A percentile compares a stretch with the other conserved stretches of the same genome.
Conservation (phyloP, 2,888 invertebrate genomes). For the Volucella zonaria region DNA sequence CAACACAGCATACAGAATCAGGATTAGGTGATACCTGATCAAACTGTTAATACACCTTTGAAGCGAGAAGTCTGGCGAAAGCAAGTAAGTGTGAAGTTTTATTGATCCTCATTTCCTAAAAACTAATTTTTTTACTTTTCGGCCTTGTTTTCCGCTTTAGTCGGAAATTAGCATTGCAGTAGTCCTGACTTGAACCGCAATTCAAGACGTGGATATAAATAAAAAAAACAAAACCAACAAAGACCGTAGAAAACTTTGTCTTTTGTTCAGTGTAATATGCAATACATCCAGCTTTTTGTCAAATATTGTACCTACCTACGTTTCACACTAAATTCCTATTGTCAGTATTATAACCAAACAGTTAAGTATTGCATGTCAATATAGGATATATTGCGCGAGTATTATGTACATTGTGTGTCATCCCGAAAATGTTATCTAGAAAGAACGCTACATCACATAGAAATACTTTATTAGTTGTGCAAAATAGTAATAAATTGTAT, state of each 20-base stretch:
- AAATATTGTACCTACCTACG: slow-evolving; percentile 2
- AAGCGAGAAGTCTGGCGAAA: no score
- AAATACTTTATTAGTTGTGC: slow-evolving; percentile 69
- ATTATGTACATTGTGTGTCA: slow-evolving; percentile 33
- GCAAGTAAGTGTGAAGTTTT: no score
- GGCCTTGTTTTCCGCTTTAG: no score
- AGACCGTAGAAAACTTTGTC: neutral
- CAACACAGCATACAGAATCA: no score
- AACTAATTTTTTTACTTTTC: no score
- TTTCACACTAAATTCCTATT: slow-evolving; percentile 30
- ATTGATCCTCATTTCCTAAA: no score
- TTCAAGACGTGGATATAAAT: no score
- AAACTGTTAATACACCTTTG: no score
- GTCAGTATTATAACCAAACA: slow-evolving; percentile 41
- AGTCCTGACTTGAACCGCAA: no score
- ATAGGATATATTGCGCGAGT: slow-evolving; percentile 27
- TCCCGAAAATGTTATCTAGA: slow-evolving; percentile 56
- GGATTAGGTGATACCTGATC: no score
- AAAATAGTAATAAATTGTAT: slow-evolving; percentile 66
- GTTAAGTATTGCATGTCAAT: slow-evolving; percentile 41
- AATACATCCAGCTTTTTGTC: slow-evolving; percentile 1
- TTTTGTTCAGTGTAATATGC: slow-evolving; percentile 61
- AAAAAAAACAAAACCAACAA: neutral
- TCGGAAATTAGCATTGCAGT: no score
- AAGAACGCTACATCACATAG: slow-evolving; percentile 49